Conservation (phyloP, 2,113 vertebrate species). For the Oreotrochilus melanogaster region DNA sequence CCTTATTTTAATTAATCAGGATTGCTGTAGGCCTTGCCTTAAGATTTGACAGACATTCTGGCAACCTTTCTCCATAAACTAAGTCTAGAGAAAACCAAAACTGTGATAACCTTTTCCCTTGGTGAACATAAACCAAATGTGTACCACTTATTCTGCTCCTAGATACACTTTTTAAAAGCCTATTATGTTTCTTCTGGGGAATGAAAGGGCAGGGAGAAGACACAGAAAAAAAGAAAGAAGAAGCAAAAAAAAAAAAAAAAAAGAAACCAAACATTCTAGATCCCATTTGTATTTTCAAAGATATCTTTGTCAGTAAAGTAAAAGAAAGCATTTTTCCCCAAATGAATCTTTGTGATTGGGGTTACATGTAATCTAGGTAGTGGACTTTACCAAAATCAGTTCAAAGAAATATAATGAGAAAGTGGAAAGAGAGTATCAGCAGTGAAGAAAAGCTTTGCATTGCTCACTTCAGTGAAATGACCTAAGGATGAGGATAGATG, state of each 20-base stretch:
- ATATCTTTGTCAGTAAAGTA: not conserved
- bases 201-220: not conserved
- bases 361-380: not conserved
- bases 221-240: not conserved
- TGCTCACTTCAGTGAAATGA: not conserved
- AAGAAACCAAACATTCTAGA: not conserved
- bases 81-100: slow-evolving; percentile 4
- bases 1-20: not conserved
- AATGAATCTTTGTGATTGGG: not conserved
- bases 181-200: not conserved
- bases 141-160: not conserved
- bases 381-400: not conserved
- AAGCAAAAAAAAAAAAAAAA: not conserved
- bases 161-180: not conserved
- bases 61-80: not conserved
- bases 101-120: not conserved
- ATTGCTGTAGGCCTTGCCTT: slow-evolving; percentile 15
- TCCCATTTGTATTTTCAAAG: not conserved
- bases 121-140: not conserved
- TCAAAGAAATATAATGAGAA: not conserved
- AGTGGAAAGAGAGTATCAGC: not conserved
- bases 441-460: not conserved
- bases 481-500: not conserved
- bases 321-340: not conserved
- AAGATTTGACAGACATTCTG: slow-evolving; percentile 19